phyloP scores from a whole-genome alignment of 2,888 invertebrate species.

The Meteorus colon region DNA sequence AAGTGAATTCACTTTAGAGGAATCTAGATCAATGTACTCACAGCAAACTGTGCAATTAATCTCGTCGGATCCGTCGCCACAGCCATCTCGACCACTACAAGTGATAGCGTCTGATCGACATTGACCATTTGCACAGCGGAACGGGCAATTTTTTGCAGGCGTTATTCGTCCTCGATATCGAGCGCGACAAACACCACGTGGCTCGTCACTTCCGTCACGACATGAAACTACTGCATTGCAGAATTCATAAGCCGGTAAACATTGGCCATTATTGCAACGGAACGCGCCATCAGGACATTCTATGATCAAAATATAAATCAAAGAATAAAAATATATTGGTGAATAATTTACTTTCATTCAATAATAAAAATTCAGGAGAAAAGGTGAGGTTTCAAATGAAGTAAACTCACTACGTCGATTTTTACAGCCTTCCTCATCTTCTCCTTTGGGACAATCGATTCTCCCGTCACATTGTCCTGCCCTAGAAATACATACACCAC shows the following conservation, averaged over 20 bases:
- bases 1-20: no score
- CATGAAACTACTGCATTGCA: slow-evolving; percentile 92
- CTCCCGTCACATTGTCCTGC: slow-evolving; percentile 88
- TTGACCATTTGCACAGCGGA: slow-evolving; percentile 89
- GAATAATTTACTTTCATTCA: slow-evolving; percentile 1
- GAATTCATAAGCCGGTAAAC: slow-evolving; percentile 91
- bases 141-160: slow-evolving; percentile 81
- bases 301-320: slow-evolving; percentile 49
- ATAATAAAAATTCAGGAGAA: background rate
- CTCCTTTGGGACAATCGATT: slow-evolving; percentile 84
- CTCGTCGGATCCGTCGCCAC: slow-evolving; percentile 93
- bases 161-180: slow-evolving; percentile 69
- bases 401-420: slow-evolving; percentile 75
- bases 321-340: background rate
- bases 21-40: slow-evolving; percentile 75
- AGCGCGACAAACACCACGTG: slow-evolving; percentile 76
- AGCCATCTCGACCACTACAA: slow-evolving; percentile 92
- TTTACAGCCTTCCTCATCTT: slow-evolving; percentile 83
- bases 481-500: slow-evolving; percentile 83
- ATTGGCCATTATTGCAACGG: slow-evolving; percentile 89
- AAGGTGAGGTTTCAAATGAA: background rate
- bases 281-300: slow-evolving; percentile 88
- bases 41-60: slow-evolving; percentile 89
- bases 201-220: slow-evolving; percentile 92
- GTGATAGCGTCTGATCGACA: slow-evolving; percentile 92